Conservation (phyloP, 2,797 vertebrate genomes). For the Gymnothorax javanicus region DNA sequence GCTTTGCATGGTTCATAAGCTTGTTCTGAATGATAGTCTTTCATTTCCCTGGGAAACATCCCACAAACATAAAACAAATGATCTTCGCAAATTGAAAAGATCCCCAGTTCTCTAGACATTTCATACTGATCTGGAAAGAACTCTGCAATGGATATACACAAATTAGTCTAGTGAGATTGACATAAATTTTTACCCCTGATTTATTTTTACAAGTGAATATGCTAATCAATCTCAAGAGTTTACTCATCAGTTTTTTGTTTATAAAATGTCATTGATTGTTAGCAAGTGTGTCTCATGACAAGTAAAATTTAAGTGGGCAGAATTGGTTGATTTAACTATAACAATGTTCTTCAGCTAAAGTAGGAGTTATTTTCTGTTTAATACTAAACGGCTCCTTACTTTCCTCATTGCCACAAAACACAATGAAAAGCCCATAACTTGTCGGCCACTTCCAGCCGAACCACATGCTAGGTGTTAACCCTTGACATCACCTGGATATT, state of each 20-base stretch:
- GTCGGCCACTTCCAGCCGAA: neutral
- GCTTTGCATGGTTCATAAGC: neutral
- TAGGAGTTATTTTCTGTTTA: neutral
- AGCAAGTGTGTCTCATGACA: neutral
- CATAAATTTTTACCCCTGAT: neutral
- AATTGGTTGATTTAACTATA: neutral
- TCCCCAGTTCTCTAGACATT: neutral
- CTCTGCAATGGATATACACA: neutral
- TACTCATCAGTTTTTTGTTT: neutral
- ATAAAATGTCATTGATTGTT: neutral
- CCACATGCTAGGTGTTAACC: neutral
- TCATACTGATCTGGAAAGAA: neutral
- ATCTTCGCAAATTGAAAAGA: neutral
- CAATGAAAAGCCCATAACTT: neutral
- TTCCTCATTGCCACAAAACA: neutral
- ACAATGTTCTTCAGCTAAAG: neutral
- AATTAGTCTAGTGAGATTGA: neutral
- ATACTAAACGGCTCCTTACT: neutral
- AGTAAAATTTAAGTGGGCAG: neutral
- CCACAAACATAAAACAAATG: neutral
- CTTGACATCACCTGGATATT: slow-evolving; percentile 12
- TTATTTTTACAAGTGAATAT: slow-evolving; percentile 3
- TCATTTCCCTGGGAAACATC: neutral
- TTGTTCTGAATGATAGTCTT: neutral
- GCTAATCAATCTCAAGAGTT: neutral